Evolutionary conservation across 2,888 invertebrate genomes (phyloP).

Genomic region (Amitus sp.): DNA sequence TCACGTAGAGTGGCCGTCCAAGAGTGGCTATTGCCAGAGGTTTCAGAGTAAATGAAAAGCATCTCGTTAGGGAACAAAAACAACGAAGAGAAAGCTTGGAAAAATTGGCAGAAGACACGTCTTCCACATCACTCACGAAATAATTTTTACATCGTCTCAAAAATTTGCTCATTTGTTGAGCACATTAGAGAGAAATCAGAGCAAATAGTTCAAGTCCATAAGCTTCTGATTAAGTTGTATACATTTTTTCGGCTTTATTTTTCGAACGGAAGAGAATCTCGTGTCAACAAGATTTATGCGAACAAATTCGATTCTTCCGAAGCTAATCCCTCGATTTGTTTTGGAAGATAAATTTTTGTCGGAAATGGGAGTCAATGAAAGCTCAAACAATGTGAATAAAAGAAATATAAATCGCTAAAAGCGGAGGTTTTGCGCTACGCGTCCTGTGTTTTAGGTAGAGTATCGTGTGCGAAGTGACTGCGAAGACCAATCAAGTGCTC

Average conservation of each 20-base stretch:
- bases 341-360: neutral
- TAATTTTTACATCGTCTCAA: neutral
- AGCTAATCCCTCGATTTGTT: neutral
- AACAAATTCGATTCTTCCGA: neutral
- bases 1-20: conserved; percentile 11
- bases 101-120: neutral
- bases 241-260: too few species aligned
- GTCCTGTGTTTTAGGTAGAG: neutral
- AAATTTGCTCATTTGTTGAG: too few species aligned
- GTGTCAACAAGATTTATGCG: too few species aligned
- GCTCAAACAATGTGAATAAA: neutral
- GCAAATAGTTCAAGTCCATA: too few species aligned
- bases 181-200: too few species aligned
- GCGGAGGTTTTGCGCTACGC: too few species aligned
- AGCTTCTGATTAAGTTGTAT: too few species aligned
- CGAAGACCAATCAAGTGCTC: conserved; percentile 37
- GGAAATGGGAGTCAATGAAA: neutral
- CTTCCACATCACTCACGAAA: conserved; percentile 1
- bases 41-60: conserved; percentile 7
- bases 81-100: conserved; percentile 1
- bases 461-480: conserved; percentile 15
- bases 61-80: conserved; percentile 12
- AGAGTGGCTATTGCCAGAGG: conserved; percentile 9
- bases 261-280: too few species aligned
- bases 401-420: neutral